Evolutionary conservation across 2,888 invertebrate genomes (phyloP).

Genomic region (Epinotia bilunana): DNA sequence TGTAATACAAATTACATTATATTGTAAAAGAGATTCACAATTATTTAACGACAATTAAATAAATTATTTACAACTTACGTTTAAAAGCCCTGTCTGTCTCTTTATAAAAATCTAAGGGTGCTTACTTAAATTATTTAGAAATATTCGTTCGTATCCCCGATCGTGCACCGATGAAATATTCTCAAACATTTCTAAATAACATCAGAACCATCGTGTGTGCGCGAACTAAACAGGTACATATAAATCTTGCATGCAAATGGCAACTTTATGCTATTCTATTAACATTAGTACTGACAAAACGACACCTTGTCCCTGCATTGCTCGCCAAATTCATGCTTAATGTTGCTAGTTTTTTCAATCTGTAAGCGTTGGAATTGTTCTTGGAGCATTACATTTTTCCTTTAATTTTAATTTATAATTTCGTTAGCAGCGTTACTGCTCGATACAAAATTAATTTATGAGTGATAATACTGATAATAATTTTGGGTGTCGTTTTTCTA

Average conservation of each 20-base stretch:
- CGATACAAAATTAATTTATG: no score
- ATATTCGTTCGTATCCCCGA: not conserved
- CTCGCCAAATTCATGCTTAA: no score
- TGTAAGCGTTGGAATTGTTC: no score
- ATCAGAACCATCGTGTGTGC: conserved; percentile 15
- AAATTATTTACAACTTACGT: conserved; percentile 60
- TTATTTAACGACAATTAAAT: conserved; percentile 54
- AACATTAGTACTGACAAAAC: not conserved
- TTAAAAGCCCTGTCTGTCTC: conserved; percentile 65
- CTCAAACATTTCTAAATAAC: conserved; percentile 19
- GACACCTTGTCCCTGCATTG: no score
- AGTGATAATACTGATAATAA: no score
- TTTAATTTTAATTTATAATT: no score
- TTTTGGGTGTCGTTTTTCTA: not conserved
- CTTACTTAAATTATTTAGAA: conserved; percentile 12
- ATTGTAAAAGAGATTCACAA: conserved; percentile 47
- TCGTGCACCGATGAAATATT: not conserved
- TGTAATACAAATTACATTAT: conserved; percentile 41
- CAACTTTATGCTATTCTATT: no score
- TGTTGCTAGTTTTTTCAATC: no score
- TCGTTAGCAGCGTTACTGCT: no score
- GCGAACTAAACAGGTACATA: conserved; percentile 9
- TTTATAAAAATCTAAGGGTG: conserved; percentile 46
- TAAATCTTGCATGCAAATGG: not conserved
- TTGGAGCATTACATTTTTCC: no score